A percentile compares a stretch with the other conserved stretches of the same genome.
These are phyloP conservation scores for Siphamia tubifer DNA, from an alignment of 2,113 vertebrate species.

Conservation along the genomic window DNA sequence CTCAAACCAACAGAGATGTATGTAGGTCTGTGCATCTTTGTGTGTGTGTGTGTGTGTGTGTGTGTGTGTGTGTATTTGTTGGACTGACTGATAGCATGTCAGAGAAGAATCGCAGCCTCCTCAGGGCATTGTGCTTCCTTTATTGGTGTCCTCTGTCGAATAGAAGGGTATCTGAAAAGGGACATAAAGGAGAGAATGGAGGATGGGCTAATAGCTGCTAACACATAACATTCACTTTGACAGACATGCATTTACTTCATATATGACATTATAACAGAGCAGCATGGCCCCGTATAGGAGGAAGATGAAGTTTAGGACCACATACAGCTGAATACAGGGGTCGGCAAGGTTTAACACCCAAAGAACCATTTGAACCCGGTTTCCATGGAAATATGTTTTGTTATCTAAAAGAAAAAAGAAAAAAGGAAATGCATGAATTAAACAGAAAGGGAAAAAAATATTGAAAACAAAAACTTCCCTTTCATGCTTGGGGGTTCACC, in stretches of 20 bases:
- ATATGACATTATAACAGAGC: neutral
- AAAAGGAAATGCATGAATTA: too few relatives aligned
- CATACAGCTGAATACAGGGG: too few relatives aligned
- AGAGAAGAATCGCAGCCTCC: constrained; percentile 24
- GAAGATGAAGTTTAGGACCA: too few relatives aligned
- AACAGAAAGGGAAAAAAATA: too few relatives aligned
- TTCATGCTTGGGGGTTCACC: too few relatives aligned
- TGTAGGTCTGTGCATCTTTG: neutral
- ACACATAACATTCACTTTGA: constrained; percentile 14
- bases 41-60: neutral
- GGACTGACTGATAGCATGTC: constrained; percentile 31
- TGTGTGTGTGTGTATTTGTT: neutral
- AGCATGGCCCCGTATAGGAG: neutral
- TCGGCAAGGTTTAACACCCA: too few relatives aligned
- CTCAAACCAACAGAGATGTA: neutral
- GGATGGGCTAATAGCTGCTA: constrained; percentile 40
- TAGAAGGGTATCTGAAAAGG: neutral
- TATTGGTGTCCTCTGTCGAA: constrained; percentile 26
- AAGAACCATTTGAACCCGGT: too few relatives aligned
- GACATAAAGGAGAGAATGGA: constrained; percentile 1
- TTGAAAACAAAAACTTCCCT: too few relatives aligned
- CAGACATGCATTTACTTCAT: neutral
- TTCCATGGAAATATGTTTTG: too few relatives aligned
- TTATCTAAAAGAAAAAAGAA: too few relatives aligned
- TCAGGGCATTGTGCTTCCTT: constrained; percentile 32